Conservation (phyloP, 30 jellyfish, hydroid and myxozoan species). For the Cassiopea andromeda region DNA sequence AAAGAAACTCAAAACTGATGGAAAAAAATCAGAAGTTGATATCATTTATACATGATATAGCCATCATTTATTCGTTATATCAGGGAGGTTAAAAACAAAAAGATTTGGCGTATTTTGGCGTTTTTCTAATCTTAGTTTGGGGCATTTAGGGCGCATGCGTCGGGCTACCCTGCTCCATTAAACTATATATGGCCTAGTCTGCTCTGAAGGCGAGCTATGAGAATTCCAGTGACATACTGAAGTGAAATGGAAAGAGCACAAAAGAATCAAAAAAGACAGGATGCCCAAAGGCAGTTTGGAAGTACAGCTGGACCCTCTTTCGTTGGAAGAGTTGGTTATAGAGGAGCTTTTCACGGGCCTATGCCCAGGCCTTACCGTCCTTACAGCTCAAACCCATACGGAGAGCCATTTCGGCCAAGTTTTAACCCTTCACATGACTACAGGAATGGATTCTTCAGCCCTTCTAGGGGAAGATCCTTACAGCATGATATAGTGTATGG, state of each 20-base stretch:
- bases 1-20: too few species aligned
- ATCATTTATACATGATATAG: too few species aligned
- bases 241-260: background rate
- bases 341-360: background rate
- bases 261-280: background rate
- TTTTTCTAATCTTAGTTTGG: too few species aligned
- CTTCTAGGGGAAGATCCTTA: background rate
- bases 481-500: background rate
- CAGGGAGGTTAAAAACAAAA: too few species aligned
- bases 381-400: too few species aligned
- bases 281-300: background rate
- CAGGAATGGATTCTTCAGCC: conserved; percentile 4
- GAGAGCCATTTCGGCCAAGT: background rate
- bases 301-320: background rate
- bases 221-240: background rate
- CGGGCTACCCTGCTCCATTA: too few species aligned
- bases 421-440: background rate
- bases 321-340: background rate
- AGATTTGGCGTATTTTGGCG: too few species aligned
- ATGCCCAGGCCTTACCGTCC: background rate
- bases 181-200: too few species aligned
- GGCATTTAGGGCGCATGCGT: too few species aligned
- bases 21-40: too few species aligned
- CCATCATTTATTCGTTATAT: too few species aligned
- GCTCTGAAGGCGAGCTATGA: background rate